Base-by-base conservation (phyloP, 2,797 vertebrate species). In the Gallirallus australis region DNA sequence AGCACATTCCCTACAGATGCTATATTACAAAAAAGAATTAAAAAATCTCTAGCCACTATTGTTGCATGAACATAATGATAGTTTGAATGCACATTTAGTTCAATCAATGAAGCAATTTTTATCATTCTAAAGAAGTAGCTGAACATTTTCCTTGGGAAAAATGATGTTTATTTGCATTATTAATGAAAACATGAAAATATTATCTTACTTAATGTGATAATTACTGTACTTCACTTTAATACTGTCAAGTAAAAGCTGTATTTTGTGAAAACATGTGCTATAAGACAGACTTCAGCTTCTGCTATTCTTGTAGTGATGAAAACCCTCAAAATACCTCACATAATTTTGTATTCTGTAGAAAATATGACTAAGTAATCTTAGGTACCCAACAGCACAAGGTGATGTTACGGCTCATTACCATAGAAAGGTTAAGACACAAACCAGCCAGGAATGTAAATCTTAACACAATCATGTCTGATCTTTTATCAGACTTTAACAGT, bases 181-280 rank as follows among this genome's bases (percentile, higher is more conserved):
- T 96, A 93, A 89, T 63, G 40, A 95, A 79, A 94, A 95, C 61
- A 94, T 33, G 15, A 69, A 86, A 92, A 87, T 7, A 94, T 60
- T 85, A 89, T 82, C 47, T 73, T 70, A 65, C 35, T 83, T 90
- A 83, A 90, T 81, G 79, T 72, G 79, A 81, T 94, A 94, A 97
- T 97, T 92, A 76, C 65, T 6, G 4, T 78, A 69, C 82, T 95
- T 93, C 84, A 93, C 35, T 83, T 91, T 76, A 85, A 91, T 81
- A 82, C n/a, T 94, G 76, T 66, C 91, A 95, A 89, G 47, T 78
- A 93, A 89, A 96, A 93, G 65, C 72, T 83, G 77, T 66, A 83
- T 91, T 94, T 93, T 93, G 30, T 89, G 73, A 94, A 90, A 96
- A 94, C 69, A 47, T 69, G 72, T 2, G 0, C 71, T 91, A 75